phyloP scores from a whole-genome alignment of 2,888 invertebrate species.

The Antheraea yamamai region DNA sequence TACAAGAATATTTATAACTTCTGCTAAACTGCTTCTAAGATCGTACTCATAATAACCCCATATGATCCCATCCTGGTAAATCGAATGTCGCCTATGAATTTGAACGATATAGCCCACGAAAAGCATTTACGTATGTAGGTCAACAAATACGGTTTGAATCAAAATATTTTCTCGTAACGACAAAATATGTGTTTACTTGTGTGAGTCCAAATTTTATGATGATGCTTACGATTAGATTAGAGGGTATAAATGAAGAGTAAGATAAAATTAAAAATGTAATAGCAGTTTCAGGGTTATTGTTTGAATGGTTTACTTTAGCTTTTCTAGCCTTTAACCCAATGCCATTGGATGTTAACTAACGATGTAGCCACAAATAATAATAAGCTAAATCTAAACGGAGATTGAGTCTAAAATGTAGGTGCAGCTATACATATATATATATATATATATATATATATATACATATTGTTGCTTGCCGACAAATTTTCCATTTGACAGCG shows the following conservation, averaged over 20 bases:
- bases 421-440: too few species aligned
- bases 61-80: slow-evolving; percentile 4
- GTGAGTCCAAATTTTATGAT: neutral
- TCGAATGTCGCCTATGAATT: slow-evolving; percentile 11
- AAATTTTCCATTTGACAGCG: too few species aligned
- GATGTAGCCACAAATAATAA: too few species aligned
- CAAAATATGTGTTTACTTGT: neutral
- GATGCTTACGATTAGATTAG: neutral
- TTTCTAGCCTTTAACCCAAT: too few species aligned
- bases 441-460: too few species aligned
- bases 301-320: too few species aligned
- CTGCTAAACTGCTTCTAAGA: neutral
- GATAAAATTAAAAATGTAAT: neutral
- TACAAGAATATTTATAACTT: neutral
- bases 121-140: slow-evolving; percentile 8
- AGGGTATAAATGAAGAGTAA: neutral
- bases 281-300: neutral
- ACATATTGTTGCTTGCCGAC: too few species aligned
- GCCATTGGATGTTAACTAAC: too few species aligned
- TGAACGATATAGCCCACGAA: slow-evolving; percentile 4
- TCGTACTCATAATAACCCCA: neutral
- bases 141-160: slow-evolving; percentile 9
- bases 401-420: too few species aligned
- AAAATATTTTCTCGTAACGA: neutral
- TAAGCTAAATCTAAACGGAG: too few species aligned